Base-by-base conservation (phyloP, 35 echinoderm and acorn worm genomes). In the Patiria miniata region DNA sequence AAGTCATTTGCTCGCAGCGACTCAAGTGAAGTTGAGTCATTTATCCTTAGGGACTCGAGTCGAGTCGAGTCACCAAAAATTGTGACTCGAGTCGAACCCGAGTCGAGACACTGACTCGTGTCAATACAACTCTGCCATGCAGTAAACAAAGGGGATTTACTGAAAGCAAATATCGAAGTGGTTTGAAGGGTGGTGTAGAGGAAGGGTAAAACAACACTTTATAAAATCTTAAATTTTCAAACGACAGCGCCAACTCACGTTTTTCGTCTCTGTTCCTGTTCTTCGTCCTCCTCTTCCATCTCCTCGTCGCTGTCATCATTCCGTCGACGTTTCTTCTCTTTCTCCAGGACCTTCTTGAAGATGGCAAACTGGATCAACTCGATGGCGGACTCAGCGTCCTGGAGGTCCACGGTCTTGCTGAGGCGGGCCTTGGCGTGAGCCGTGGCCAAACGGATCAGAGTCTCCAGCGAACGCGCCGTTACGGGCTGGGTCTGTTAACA, bases 351-450 rank as follows among this genome's bases (percentile, higher is more conserved):
- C 87, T 98, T 99, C 54, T 99, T 99, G 76, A 99, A 99, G 89
- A 99, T 98, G 26, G 96, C 96, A 92, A 99, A 99, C 83, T 99
- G 96, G 6, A 99, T 60, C 16, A 98, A 89, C 42, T 99, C 93
- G 39, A 95, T 91, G 14, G 96, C 96, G 3, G 96, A 81, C 52
- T 94, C 89, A 38, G 96, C 92, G 78, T 99, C 96, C 56, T 95
- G 77, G 2, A 99, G 83, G 54, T 99, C 96, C 36, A 99, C 90
- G 2, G 92, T 94, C 69, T 99, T 94, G 55, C 92, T 92, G 82
- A 99, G 80, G 39, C 96, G 89, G 30, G 90, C 86, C 55, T 99
- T 99, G 79, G 96, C 96, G 84, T 99, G 96, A 21, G 96, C 96
- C 37, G 96, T 94, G 0, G 92, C 78, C 12, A 95, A 55, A 77